phyloP scores from a whole-genome alignment of 2,888 invertebrate species.

The Clitarchus hookeri region DNA sequence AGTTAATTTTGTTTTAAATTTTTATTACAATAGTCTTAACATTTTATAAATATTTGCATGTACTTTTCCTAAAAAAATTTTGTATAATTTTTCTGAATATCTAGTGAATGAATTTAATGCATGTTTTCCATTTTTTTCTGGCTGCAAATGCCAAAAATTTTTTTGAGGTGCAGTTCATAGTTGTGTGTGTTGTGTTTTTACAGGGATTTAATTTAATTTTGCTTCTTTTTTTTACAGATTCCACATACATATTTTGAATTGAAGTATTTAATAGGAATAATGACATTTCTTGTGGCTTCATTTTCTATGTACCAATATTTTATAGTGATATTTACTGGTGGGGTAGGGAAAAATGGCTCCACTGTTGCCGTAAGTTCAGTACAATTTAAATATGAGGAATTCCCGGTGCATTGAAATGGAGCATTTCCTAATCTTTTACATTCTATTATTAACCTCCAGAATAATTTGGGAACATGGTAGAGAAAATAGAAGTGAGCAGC shows the following conservation, averaged over 20 bases:
- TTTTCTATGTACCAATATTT: slow-evolving; percentile 74
- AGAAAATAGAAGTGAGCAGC: neutral
- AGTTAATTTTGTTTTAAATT: neutral
- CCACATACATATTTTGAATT: slow-evolving; percentile 50
- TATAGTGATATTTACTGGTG: slow-evolving; percentile 62
- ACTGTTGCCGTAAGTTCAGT: slow-evolving; percentile 89
- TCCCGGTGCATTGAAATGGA: neutral
- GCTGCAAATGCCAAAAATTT: slow-evolving; percentile 26
- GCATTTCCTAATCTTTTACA: neutral
- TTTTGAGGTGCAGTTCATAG: neutral
- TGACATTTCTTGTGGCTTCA: slow-evolving; percentile 72
- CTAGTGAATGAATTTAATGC: neutral
- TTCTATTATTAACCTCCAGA: neutral
- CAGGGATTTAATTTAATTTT: neutral
- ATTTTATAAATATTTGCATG: neutral
- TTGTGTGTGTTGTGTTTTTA: neutral
- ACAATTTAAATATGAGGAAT: neutral
- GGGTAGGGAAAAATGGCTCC: slow-evolving; percentile 92
- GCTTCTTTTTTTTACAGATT: slow-evolving; percentile 37
- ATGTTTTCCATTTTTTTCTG: slow-evolving; percentile 11
- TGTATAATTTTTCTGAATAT: neutral
- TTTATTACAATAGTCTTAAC: neutral
- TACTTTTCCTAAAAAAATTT: slow-evolving; percentile 4
- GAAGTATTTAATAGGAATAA: slow-evolving; percentile 76
- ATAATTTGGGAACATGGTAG: slow-evolving; percentile 14